Evolutionary conservation across 2,797 vertebrate species (phyloP).

Genomic region (Ambastaia sidthimunki): DNA sequence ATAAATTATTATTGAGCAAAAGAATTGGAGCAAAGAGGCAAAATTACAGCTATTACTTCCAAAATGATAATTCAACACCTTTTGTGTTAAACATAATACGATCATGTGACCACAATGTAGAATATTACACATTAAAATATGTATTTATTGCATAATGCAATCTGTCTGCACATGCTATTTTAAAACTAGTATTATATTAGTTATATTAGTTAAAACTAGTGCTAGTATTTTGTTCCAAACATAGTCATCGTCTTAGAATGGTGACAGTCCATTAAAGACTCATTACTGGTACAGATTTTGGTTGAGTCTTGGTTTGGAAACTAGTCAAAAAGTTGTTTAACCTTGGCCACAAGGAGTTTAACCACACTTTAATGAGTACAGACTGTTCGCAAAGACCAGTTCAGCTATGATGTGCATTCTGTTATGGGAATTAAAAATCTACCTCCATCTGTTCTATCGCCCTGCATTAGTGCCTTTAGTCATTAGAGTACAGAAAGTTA

Average conservation of each 20-base stretch:
- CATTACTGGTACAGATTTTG: not conserved
- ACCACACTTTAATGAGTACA: not conserved
- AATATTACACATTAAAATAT: not conserved
- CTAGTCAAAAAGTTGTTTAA: conserved; percentile 4
- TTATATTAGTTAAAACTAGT: no score
- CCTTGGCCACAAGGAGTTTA: not conserved
- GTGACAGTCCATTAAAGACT: not conserved
- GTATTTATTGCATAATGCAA: not conserved
- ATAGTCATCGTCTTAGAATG: not conserved
- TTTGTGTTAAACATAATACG: not conserved
- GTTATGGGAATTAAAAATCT: conserved; percentile 21
- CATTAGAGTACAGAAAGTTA: conserved; percentile 26
- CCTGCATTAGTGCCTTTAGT: conserved; percentile 11
- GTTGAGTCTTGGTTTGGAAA: not conserved
- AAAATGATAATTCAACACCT: not conserved
- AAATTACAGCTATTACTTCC: no score
- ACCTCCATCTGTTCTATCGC: conserved; percentile 32
- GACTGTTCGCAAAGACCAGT: not conserved
- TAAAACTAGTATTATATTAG: no score
- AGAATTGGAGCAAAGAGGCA: no score
- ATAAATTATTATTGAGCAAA: no score
- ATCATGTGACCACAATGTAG: not conserved
- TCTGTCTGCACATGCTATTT: no score
- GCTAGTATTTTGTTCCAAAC: no score
- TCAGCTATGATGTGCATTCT: not conserved